Conservation (phyloP, 2,113 vertebrate genomes). For the Syngnathus scovelli region DNA sequence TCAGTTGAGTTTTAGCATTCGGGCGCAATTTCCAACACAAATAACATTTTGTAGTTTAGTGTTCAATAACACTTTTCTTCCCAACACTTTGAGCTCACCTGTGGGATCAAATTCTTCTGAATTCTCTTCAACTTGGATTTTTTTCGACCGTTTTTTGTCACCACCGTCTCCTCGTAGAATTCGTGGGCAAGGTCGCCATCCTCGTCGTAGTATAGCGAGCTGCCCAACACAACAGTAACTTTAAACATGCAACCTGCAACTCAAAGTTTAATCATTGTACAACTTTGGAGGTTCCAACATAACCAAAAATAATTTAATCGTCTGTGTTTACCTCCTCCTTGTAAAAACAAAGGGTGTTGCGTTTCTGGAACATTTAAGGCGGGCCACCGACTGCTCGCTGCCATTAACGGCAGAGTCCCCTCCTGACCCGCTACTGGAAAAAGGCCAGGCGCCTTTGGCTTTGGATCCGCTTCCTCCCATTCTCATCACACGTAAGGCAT, state of each 20-base stretch:
- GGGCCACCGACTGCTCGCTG: conserved; percentile 79
- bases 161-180: conserved; percentile 95
- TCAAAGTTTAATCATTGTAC: background rate
- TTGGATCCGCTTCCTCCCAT: conserved; percentile 92
- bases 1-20: too few species aligned
- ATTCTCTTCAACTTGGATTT: conserved; percentile 94
- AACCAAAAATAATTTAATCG: background rate
- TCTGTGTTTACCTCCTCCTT: conserved; percentile 77
- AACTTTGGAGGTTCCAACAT: background rate
- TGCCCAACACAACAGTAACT: conserved; percentile 47
- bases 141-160: conserved; percentile 93
- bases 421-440: conserved; percentile 71
- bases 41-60: too few species aligned
- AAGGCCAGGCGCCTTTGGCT: conserved; percentile 84
- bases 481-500: conserved; percentile 70
- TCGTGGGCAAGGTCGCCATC: conserved; percentile 97
- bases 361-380: conserved; percentile 70
- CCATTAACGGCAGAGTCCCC: conserved; percentile 64
- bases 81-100: conserved; percentile 71
- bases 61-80: too few species aligned
- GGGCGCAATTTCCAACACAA: too few species aligned
- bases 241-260: background rate
- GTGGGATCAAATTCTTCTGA: conserved; percentile 94
- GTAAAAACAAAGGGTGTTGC: conserved; percentile 88
- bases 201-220: conserved; percentile 95